Percentiles rank a stretch among this genome's conserved stretches.
These are phyloP conservation scores for Suillia variegata DNA, from an alignment of 2,888 invertebrate species.

Conservation along the genomic window DNA sequence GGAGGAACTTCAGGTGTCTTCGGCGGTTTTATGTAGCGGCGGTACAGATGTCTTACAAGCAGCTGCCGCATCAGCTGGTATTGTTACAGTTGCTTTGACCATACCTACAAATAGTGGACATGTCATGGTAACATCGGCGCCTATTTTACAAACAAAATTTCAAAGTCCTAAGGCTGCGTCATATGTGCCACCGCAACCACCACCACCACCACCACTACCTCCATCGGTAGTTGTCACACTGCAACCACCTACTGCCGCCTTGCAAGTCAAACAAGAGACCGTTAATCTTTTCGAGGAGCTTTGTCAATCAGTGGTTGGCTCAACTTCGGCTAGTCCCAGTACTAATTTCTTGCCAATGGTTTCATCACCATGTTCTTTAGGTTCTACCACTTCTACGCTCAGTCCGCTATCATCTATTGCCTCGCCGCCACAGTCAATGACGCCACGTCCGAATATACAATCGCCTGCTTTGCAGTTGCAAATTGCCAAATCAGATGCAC, in stretches of 20 bases:
- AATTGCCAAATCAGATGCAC: conserved; percentile 65
- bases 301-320: conserved; percentile 65
- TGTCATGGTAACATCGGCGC: conserved; percentile 64
- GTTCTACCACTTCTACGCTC: conserved; percentile 71
- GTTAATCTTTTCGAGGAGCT: conserved; percentile 66
- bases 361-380: conserved; percentile 63
- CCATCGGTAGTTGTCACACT: conserved; percentile 35
- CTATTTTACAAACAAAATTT: conserved; percentile 58
- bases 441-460: conserved; percentile 64
- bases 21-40: conserved; percentile 36
- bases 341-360: conserved; percentile 63
- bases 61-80: conserved; percentile 71
- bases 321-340: conserved; percentile 57
- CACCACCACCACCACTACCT: conserved; percentile 43
- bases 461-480: conserved; percentile 60
- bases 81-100: conserved; percentile 70
- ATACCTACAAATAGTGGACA: conserved; percentile 66
- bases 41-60: conserved; percentile 65
- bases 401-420: conserved; percentile 72
- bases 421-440: conserved; percentile 65
- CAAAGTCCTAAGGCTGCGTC: conserved; percentile 35
- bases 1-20: conserved; percentile 63
- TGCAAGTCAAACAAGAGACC: conserved; percentile 59
- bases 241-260: conserved; percentile 20
- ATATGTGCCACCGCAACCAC: conserved; percentile 45